phyloP scores from a whole-genome alignment of 2,888 invertebrate species.

The Tiphia femorata region DNA sequence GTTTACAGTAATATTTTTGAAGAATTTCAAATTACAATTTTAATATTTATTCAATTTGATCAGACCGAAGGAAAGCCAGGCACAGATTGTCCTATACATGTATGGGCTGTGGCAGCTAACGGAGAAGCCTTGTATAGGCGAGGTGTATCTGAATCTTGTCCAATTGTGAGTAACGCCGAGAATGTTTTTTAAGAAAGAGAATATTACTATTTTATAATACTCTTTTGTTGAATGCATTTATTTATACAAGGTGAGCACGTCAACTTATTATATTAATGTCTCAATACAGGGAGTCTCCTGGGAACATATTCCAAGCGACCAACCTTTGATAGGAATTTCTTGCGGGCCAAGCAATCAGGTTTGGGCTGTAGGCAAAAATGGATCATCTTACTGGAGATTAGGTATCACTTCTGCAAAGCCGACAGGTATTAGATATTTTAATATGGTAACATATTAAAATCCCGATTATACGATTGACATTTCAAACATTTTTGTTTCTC shows the following conservation, averaged over 20 bases:
- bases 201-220: too few species aligned
- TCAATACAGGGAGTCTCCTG: constrained; percentile 77
- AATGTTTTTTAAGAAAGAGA: constrained; percentile 3
- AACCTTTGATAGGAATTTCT: constrained; percentile 82
- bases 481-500: too few species aligned
- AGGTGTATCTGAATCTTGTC: constrained; percentile 81
- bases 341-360: constrained; percentile 78
- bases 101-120: constrained; percentile 89
- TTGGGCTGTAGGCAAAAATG: constrained; percentile 91
- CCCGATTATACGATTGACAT: too few species aligned
- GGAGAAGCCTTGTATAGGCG: constrained; percentile 88
- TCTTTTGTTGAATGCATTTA: neutral
- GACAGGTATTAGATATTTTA: constrained; percentile 66
- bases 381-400: constrained; percentile 84
- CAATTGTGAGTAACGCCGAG: constrained; percentile 73
- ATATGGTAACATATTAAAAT: neutral
- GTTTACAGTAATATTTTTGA: neutral
- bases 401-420: constrained; percentile 80
- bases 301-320: constrained; percentile 87
- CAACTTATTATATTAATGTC: constrained; percentile 9
- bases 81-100: constrained; percentile 71
- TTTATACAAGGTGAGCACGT: neutral
- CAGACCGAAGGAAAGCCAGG: constrained; percentile 69
- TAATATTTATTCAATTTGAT: constrained; percentile 27
- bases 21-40: neutral